These are phyloP conservation scores for Limosa lapponica DNA, from an alignment of 2,797 vertebrate genomes.

Conservation along the genomic window DNA sequence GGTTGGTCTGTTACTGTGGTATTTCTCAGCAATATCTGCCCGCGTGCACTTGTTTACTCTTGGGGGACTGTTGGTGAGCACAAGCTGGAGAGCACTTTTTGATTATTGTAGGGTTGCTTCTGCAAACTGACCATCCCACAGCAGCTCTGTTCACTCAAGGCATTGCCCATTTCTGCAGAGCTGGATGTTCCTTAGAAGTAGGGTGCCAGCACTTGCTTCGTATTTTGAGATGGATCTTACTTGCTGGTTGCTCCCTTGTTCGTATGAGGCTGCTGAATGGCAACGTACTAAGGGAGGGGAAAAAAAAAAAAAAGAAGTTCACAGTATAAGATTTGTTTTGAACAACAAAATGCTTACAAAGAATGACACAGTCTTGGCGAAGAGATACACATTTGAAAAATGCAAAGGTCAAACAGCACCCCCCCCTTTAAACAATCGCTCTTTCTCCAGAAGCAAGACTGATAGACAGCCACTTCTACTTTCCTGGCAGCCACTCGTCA, in stretches of 20 bases:
- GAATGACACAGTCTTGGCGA: constrained; percentile 31
- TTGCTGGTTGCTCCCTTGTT: background rate
- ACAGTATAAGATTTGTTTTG: constrained; percentile 39
- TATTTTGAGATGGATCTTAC: background rate
- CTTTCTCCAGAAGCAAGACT: constrained; percentile 45
- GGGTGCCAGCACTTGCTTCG: background rate
- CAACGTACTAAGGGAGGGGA: background rate
- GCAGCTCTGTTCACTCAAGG: background rate
- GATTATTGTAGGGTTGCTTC: background rate
- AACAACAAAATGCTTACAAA: constrained; percentile 55
- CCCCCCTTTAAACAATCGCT: background rate
- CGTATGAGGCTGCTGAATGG: background rate
- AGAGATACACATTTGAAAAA: constrained; percentile 52
- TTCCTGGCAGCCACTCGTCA: constrained; percentile 60
- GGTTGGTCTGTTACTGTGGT: background rate
- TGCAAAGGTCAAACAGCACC: constrained; percentile 39
- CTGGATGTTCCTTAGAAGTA: background rate
- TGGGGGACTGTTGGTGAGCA: background rate
- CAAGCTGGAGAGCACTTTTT: background rate
- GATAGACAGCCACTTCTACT: constrained; percentile 59
- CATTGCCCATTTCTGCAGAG: background rate
- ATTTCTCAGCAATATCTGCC: background rate
- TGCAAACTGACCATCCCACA: background rate
- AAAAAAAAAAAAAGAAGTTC: background rate
- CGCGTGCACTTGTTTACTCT: background rate